Evolutionary conservation across 2,113 vertebrate genomes (phyloP).

Genomic region (Pogonocichla stellata): DNA sequence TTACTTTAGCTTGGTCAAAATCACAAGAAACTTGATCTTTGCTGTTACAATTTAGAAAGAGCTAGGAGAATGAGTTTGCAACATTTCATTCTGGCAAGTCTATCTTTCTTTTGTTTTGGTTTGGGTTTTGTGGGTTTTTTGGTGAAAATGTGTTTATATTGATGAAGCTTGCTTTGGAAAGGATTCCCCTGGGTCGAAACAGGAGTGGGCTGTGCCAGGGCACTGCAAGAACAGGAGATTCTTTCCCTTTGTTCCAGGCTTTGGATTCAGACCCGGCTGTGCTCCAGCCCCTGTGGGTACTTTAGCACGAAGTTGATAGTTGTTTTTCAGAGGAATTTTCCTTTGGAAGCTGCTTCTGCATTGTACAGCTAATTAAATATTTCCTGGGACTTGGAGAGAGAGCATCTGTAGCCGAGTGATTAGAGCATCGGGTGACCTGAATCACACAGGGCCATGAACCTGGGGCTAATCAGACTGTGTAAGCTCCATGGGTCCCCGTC

Average conservation of each 20-base stretch:
- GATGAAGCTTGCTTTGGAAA: not conserved
- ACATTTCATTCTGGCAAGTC: not conserved
- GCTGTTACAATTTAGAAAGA: not conserved
- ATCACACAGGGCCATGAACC: constrained; percentile 67
- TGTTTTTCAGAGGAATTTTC: constrained; percentile 59
- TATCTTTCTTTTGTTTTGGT: not conserved
- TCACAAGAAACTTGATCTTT: not conserved
- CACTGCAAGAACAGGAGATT: not conserved
- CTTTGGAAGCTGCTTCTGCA: constrained; percentile 49
- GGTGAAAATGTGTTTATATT: not conserved
- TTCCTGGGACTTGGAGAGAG: constrained; percentile 57
- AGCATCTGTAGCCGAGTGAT: constrained; percentile 57
- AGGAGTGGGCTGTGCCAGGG: not conserved
- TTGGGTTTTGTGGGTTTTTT: not conserved
- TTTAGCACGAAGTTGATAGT: not conserved
- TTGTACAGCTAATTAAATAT: constrained; percentile 70
- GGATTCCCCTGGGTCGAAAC: not conserved
- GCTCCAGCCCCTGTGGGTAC: not conserved
- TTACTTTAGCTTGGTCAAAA: not conserved
- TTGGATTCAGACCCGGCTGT: not conserved
- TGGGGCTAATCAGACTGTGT: constrained; percentile 49
- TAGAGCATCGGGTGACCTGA: constrained; percentile 62
- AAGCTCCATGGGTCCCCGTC: constrained; percentile 48
- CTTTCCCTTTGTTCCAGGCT: constrained; percentile 23
- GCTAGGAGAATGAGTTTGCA: not conserved